Conservation (phyloP, 1,140 invertebrate genomes). For the Neotoxoptera formosana region DNA sequence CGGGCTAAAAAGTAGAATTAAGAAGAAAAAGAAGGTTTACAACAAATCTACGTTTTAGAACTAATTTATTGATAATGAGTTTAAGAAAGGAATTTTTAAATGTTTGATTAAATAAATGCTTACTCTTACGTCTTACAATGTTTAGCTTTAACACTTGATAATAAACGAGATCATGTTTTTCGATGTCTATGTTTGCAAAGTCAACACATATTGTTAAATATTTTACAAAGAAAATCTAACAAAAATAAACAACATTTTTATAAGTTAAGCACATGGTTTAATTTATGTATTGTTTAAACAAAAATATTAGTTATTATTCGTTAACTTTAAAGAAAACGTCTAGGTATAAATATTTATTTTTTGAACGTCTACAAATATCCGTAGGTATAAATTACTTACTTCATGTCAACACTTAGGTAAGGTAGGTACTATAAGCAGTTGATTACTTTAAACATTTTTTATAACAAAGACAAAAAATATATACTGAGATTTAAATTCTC, state of each 20-base stretch:
- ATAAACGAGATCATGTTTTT: background rate
- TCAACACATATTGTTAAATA: background rate
- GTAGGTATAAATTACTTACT: background rate
- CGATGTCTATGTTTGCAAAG: background rate
- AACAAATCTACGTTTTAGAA: conserved; percentile 29
- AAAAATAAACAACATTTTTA: background rate
- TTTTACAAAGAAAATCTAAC: background rate
- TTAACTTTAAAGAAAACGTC: background rate
- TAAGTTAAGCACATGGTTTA: background rate
- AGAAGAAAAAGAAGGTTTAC: background rate
- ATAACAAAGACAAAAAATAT: background rate
- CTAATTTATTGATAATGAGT: background rate
- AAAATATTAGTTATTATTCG: no score
- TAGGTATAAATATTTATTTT: background rate
- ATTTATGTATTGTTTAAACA: background rate
- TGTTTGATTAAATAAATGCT: background rate
- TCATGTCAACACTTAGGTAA: background rate
- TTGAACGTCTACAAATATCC: background rate
- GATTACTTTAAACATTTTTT: background rate
- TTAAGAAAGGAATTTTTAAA: conserved; percentile 8
- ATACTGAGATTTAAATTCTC: background rate
- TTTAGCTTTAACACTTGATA: background rate
- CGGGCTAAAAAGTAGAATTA: background rate
- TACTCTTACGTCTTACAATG: background rate
- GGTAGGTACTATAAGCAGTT: background rate